Evolutionary conservation across 2,888 invertebrate genomes (phyloP), one percentile per base, ranked within the genome.

Genomic region (Pristionchus fissidentatus): DNA sequence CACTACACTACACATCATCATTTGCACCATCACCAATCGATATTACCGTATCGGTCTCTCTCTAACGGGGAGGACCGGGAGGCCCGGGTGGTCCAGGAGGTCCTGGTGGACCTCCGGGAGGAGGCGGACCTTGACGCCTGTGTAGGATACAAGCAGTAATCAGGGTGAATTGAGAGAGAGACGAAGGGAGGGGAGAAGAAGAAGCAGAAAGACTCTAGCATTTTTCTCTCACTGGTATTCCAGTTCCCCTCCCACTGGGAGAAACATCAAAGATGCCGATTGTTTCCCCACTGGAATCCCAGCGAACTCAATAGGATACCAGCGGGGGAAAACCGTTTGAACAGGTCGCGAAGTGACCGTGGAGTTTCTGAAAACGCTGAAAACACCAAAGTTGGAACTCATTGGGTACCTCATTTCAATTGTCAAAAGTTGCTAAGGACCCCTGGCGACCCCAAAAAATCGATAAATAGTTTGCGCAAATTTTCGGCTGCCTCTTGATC

Each of bases 1-100:
- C 43, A 70, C 70, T 70, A 70, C 70, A 70, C 46, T 77, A 49
- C 75, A 77, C 49, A n/a, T n/a, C n/a, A n/a, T 49, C 75, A 77
- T 43, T 10, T 8, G 29, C 46, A 77, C 49, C 19, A 49, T 19
- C 49, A 49, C 19, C 49, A 46, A 35, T 77, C 75, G 41, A 70
- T n/a, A n/a, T 70, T 70, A 70, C 70, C 75, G 49, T 77, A 49
- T 77, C 10, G 10, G 19, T 15, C 19, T 15, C 19, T 15, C 13
- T 49, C 75, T 77, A 77, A 77, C 75, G 75, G 49, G 75, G 49
- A 13, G 46, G 75, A 46, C 75, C 70, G 43, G 62, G 62, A 29
- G 62, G 62, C 22, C 73, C 49, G 19, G 49, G 19, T 49, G 49
- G 49, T 49, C 13, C 13, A 41, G 75, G 75, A 46, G 75, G 75